Base-by-base conservation (phyloP, 2,113 vertebrate genomes). In the Peromyscus californicus region DNA sequence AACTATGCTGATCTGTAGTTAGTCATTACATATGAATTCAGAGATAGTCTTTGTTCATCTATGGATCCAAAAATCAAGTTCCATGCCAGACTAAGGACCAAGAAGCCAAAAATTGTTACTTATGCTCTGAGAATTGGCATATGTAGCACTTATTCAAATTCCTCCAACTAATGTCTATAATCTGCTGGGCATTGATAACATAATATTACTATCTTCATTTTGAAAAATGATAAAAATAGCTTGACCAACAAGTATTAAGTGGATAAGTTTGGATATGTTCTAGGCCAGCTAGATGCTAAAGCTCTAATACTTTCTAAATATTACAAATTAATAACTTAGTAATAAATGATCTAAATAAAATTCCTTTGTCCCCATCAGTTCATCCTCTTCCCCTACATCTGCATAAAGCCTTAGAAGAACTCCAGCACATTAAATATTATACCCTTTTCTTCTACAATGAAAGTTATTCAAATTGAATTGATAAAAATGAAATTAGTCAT, bases 401-500 rank as follows among this genome's bases (percentile, higher is more conserved):
- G 92, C 5, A 19, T 70, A 95, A 93, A 87, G n/a, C 2, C 13
- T 88, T 93, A 21, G 26, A 51, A 89, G 65, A 96, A 67, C 39
- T 84, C 45, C 74, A 12, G 5, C 22, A 89, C 15, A 67, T 88
- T 93, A 79, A 78, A 93, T n/a, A 57, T 74, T 61, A 83, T 76
- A 79, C 70, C 63, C 5, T 63, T 93, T 95, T 69, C 42, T 36
- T 97, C 88, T 93, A 90, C 90, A 92, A 76, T 75, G 13, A 96
- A 22, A 90, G 22, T n/a, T 70, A 11, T 78, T 67, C 33, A 90
- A 94, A 29, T 74, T 51, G 51, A 93, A 92, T 13, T 85, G 39
- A 93, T 90, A 72, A 89, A 94, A 86, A 42, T 95, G 24, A 91
- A 96, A 78, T 90, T 59, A 90, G 85, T 78, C n/a, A 67, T 87